Evolutionary conservation across 2,888 invertebrate genomes (phyloP).

Genomic region (Mythimna vitellina): DNA sequence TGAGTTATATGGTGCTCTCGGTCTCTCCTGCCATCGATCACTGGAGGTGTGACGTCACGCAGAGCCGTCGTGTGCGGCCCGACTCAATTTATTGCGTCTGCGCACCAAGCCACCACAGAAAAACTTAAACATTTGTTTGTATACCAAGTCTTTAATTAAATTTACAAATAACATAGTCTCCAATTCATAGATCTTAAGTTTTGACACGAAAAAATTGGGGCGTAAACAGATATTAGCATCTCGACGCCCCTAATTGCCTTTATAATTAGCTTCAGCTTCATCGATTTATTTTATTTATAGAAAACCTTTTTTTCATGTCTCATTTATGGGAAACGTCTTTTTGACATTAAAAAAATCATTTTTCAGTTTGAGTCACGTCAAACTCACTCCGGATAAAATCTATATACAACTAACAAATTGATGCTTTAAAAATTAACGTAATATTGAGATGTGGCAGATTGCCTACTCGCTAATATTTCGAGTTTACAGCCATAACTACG

Average conservation of each 20-base stretch:
- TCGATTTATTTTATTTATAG: slow-evolving; percentile 11
- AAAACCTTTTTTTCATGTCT: slow-evolving; percentile 29
- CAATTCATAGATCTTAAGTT: slow-evolving; percentile 22
- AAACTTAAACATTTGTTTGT: slow-evolving; percentile 75
- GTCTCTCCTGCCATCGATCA: slow-evolving; percentile 87
- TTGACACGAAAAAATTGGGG: slow-evolving; percentile 10
- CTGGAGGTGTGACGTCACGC: slow-evolving; percentile 90
- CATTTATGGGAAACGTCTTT: background rate
- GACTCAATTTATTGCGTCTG: slow-evolving; percentile 89
- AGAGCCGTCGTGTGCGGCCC: slow-evolving; percentile 90
- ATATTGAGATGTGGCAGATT: slow-evolving; percentile 86
- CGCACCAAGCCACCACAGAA: slow-evolving; percentile 83
- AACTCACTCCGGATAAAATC: slow-evolving; percentile 52
- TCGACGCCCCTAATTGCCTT: background rate
- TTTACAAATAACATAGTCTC: slow-evolving; percentile 52
- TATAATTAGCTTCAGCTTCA: background rate
- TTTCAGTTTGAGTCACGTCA: slow-evolving; percentile 61
- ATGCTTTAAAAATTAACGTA: slow-evolving; percentile 58
- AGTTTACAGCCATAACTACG: slow-evolving; percentile 79
- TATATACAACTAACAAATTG: slow-evolving; percentile 44
- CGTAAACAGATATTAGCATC: slow-evolving; percentile 5
- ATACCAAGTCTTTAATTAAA: slow-evolving; percentile 68
- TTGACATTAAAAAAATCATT: background rate
- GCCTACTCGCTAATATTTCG: slow-evolving; percentile 86
- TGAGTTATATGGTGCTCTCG: slow-evolving; percentile 75